A percentile compares a stretch with the other conserved stretches of the same genome.
Evolutionary conservation across 2,113 vertebrate genomes (phyloP).

Genomic region (Eubucco bourcierii): DNA sequence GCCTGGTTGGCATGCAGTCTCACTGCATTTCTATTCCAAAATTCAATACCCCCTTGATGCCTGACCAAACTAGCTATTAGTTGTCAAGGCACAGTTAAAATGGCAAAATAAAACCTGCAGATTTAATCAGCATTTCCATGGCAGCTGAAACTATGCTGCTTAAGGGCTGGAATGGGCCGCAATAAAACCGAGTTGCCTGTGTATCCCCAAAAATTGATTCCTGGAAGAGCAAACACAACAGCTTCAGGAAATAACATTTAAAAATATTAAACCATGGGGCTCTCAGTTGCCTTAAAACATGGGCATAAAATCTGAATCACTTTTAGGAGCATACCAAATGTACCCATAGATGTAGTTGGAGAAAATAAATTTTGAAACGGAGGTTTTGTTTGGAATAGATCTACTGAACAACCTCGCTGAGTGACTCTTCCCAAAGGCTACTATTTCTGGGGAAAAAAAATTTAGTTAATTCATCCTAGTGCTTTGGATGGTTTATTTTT

Average conservation of each 20-base stretch:
- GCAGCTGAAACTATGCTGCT: conserved; percentile 32
- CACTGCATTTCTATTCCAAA: background rate
- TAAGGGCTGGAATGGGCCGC: background rate
- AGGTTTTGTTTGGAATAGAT: background rate
- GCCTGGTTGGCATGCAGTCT: background rate
- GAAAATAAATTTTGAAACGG: background rate
- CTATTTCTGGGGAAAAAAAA: background rate
- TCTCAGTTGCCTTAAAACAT: conserved; percentile 5
- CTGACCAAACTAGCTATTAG: conserved; percentile 51
- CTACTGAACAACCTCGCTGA: background rate
- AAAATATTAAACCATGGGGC: background rate
- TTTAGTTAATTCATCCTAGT: background rate
- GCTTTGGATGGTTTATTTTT: background rate
- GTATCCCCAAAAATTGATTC: conserved; percentile 14
- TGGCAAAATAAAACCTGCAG: conserved; percentile 2
- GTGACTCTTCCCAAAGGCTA: background rate
- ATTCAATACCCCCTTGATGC: background rate
- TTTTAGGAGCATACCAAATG: background rate
- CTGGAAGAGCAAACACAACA: conserved; percentile 16
- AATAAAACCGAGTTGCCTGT: background rate
- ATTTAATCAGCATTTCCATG: conserved; percentile 43
- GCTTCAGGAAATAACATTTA: conserved; percentile 33
- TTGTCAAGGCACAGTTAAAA: background rate
- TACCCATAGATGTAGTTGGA: background rate
- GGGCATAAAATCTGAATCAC: conserved; percentile 11